Base-by-base conservation (phyloP, 1,140 invertebrate species). In the Bombus impatiens region DNA sequence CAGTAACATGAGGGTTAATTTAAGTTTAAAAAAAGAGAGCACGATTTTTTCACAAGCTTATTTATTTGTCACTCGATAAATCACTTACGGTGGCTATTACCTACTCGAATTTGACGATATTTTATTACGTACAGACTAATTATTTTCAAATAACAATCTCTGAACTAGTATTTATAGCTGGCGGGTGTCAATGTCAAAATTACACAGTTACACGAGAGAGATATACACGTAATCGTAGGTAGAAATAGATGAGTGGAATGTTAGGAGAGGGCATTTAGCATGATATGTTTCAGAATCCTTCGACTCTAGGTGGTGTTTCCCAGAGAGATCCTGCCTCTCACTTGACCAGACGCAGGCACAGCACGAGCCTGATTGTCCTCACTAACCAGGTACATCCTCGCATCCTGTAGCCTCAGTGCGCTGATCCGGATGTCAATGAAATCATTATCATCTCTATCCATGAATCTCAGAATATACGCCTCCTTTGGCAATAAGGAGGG, bases 271-370 rank as follows among this genome's bases (percentile, higher is more conserved):
- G 90, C 92, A 92, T 94, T 94, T 86, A 94, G 95, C 94, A 95
- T 94, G 94, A 93, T 95, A 93, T 95, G 94, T 95, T 95, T 95
- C 95, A 95, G 95, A 96, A 96, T 94, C 95, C 96, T 90, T 95
- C 95, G 92, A 94, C 95, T 94, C 92, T 95, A 94, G 93, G 93
- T 89, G 94, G 93, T 92, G 91, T 94, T 78, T 93, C 91, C 87
- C 93, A 93, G 87, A 95, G 95, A 95, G 94, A 95, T 94, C 94
- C 94, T 93, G 95, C 94, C 91, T 95, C 95, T 87, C 96, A 96
- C 93, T 96, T 97, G 95, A 97, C 97, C 90, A 96, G 96, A 94
- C 96, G 97, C 93, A 96, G 97, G 92, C 97, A 97, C 96, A 97
- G 95, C 94, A 95, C 95, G 93, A 95, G 97, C 94, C 94, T 95